Base-by-base conservation (phyloP, 2,888 invertebrate species). In the Hymenopus coronatus region DNA sequence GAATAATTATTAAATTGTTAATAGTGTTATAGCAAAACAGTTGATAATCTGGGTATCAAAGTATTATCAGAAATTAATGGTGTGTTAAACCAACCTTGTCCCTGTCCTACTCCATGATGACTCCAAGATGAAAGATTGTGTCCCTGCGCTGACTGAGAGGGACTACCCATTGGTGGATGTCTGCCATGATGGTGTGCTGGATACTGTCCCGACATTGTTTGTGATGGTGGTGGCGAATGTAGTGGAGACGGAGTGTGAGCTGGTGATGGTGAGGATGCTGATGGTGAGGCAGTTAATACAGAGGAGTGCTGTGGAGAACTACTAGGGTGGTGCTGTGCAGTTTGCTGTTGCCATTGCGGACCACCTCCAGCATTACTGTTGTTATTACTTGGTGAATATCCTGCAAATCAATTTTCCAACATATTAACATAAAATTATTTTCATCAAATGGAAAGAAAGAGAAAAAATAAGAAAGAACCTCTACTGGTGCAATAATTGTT, bases 121-220 rank as follows among this genome's bases (percentile, higher is more conserved):
- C 81, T 86, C 89, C 89, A 89, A 15, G 89, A 82, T 14, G 89
- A 83, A 46, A 88, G 85, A 84, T 86, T 86, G 88, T 84, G 88
- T n/a, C 88, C 87, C 54, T 88, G 88, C 30, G 83, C 84, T 30
- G 89, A 84, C 28, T 86, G 88, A 6, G 86, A 81, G 14, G 89
- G 70, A 33, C 85, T 85, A 70, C 88, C 89, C 85, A 89, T 88
- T 25, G 89, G 88, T 33, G 89, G 87, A 88, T 87, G 87, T 12
- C 89, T 87, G 15, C 89, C 88, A 84, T 90, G 90, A 84, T 90
- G 90, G 33, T 90, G 90, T 33, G 90, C 90, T 84, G 90, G 89
- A 88, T 90, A 90, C 85, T 90, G 89, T 14, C 90, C 90, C 46
- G 90, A 89, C 85, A 89, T 89, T 14, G 87, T 30, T n/a, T 81